A percentile compares a stretch with the other conserved stretches of the same genome.
Conservation (phyloP, 2,888 invertebrate genomes). For the Phasia obesa region DNA sequence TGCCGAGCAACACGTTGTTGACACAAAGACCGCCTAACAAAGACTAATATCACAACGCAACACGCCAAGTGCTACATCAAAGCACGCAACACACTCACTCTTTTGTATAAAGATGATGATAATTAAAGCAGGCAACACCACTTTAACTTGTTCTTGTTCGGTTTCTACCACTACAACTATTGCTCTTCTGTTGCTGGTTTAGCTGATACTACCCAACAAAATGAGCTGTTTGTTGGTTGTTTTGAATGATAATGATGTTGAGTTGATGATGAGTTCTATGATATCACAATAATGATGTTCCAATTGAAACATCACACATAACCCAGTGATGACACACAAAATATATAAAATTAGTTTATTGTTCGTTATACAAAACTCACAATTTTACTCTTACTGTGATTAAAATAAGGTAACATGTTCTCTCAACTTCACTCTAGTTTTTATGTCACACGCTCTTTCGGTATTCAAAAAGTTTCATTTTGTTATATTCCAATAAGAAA, state of each 20-base stretch:
- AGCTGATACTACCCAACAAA: constrained; percentile 54
- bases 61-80: constrained; percentile 67
- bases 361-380: constrained; percentile 29
- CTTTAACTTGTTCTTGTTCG: constrained; percentile 72
- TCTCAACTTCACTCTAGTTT: neutral
- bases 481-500: constrained; percentile 19
- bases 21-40: constrained; percentile 81
- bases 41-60: constrained; percentile 76
- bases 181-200: constrained; percentile 59
- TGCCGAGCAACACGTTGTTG: constrained; percentile 80
- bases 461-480: constrained; percentile 33
- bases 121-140: constrained; percentile 49
- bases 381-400: constrained; percentile 17
- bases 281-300: constrained; percentile 65
- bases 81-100: constrained; percentile 68
- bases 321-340: constrained; percentile 66
- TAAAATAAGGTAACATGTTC: constrained; percentile 2
- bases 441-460: constrained; percentile 30
- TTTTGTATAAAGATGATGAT: constrained; percentile 55
- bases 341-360: constrained; percentile 43
- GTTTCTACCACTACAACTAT: constrained; percentile 43
- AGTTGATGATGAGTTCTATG: constrained; percentile 15
- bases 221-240: constrained; percentile 62
- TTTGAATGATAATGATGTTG: constrained; percentile 74
- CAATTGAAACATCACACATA: constrained; percentile 67